Evolutionary conservation across 2,797 vertebrate genomes (phyloP).

Genomic region (Tinamus major): DNA sequence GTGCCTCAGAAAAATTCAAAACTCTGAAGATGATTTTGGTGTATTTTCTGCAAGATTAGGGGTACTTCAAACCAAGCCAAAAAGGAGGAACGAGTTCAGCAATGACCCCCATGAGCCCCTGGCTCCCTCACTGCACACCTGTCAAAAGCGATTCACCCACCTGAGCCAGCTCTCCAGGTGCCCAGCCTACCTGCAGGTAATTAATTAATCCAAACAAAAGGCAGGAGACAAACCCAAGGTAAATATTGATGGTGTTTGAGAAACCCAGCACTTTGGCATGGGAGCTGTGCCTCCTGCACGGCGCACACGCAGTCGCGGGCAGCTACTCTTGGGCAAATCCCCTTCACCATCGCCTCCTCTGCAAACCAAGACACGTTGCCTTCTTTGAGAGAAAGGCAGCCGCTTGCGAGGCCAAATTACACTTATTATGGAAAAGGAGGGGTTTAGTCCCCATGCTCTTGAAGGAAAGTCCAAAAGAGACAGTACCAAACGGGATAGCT

Average conservation of each 20-base stretch:
- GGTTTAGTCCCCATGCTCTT: not conserved
- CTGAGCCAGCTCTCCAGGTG: not conserved
- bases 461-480: not conserved
- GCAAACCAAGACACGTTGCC: not conserved
- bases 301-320: not conserved
- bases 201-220: not conserved
- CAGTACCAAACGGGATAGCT: accelerated
- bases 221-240: conserved; percentile 9
- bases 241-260: not conserved
- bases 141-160: conserved; percentile 3
- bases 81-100: not conserved
- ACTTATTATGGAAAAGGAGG: not conserved
- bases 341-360: not conserved
- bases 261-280: not conserved
- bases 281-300: not conserved
- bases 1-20: not conserved
- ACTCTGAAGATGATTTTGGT: not conserved
- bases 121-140: not conserved
- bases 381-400: not conserved
- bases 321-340: not conserved
- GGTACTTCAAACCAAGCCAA: not conserved
- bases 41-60: not conserved
- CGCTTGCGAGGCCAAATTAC: not conserved
- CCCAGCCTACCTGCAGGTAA: not conserved
- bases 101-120: not conserved